Conservation (phyloP, 2,888 invertebrate species). For the Microplitis deprimator region DNA sequence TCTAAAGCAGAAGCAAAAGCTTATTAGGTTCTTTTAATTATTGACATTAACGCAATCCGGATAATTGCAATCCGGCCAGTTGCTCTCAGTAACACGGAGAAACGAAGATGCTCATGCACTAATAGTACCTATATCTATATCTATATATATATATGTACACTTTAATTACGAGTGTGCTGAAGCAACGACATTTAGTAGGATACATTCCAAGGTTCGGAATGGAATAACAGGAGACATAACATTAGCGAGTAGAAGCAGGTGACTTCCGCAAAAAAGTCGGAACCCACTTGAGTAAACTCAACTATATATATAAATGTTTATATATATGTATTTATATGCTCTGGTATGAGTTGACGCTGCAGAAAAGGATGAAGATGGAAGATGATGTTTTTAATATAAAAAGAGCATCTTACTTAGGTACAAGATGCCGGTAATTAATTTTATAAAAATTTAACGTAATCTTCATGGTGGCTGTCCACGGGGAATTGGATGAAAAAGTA, state of each 20-base stretch:
- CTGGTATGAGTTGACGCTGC: background rate
- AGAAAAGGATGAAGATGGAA: background rate
- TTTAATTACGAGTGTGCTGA: constrained; percentile 49
- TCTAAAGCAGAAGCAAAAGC: constrained; percentile 40
- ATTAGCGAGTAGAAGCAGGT: background rate
- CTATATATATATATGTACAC: background rate
- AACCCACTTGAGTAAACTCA: background rate
- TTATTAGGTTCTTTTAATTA: constrained; percentile 69
- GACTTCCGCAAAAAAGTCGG: constrained; percentile 1
- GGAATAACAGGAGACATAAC: constrained; percentile 6
- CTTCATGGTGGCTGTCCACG: background rate
- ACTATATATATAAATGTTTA: constrained; percentile 5
- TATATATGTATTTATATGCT: background rate
- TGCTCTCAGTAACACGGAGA: constrained; percentile 3
- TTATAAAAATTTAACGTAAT: background rate
- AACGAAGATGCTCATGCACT: constrained; percentile 14
- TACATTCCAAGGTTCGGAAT: constrained; percentile 26
- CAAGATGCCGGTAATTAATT: background rate
- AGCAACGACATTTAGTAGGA: constrained; percentile 30
- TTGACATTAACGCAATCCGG: constrained; percentile 64
- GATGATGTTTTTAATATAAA: background rate
- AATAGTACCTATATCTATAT: too few relatives aligned
- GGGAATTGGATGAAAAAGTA: background rate
- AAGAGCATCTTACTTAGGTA: background rate
- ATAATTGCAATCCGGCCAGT: constrained; percentile 56